Conservation (phyloP, 2,888 invertebrate genomes). For the Ochropleura plecta region DNA sequence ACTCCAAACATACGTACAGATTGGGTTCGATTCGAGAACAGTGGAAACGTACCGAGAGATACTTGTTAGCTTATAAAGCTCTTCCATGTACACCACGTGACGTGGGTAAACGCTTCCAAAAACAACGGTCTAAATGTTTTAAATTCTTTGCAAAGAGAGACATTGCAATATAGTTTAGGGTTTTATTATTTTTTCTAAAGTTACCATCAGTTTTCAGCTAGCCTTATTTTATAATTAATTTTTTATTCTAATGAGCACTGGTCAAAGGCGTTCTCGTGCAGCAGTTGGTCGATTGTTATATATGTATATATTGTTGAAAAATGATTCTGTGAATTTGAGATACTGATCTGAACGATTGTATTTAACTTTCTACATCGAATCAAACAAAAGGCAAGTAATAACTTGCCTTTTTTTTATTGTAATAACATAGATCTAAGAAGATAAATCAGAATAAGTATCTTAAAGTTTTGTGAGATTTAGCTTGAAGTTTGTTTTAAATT, state of each 20-base stretch:
- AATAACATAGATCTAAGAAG: constrained; percentile 26
- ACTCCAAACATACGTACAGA: constrained; percentile 19
- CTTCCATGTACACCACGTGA: constrained; percentile 59
- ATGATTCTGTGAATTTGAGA: constrained; percentile 45
- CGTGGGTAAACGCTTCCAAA: constrained; percentile 71
- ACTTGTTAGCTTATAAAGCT: constrained; percentile 62
- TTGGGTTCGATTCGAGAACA: constrained; percentile 33
- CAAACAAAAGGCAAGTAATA: constrained; percentile 25
- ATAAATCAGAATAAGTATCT: constrained; percentile 40
- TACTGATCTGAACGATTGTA: constrained; percentile 48
- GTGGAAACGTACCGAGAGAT: constrained; percentile 44
- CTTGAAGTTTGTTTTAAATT: constrained; percentile 33
- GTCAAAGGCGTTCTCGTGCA: constrained; percentile 83
- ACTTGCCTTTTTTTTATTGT: no score
- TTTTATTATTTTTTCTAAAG: constrained; percentile 85
- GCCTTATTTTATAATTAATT: constrained; percentile 84
- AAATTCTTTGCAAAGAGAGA: constrained; percentile 79
- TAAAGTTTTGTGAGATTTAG: constrained; percentile 29
- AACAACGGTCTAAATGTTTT: constrained; percentile 76
- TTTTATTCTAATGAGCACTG: constrained; percentile 81
- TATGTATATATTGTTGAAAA: constrained; percentile 73
- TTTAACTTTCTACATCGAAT: constrained; percentile 48
- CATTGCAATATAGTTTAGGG: constrained; percentile 84
- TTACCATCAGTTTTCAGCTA: constrained; percentile 90
- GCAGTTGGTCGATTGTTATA: constrained; percentile 63